Evolutionary conservation across 92 coral and sea anemone species (phyloP).

Genomic region (Zoanthus gigantus): DNA sequence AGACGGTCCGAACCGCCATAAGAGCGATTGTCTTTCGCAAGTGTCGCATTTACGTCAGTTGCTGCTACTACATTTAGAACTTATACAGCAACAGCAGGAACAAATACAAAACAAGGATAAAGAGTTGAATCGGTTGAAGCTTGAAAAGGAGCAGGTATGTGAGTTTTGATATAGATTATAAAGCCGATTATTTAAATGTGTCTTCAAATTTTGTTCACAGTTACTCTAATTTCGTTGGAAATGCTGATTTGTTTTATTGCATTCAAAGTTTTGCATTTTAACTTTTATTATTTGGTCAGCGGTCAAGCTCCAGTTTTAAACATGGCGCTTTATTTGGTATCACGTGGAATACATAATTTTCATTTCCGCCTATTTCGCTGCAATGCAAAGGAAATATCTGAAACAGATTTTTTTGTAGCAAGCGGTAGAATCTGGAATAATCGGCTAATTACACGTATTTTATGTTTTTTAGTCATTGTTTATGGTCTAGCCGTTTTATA

Average conservation of each 20-base stretch:
- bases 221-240: conserved; percentile 3
- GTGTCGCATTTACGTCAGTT: conserved; percentile 93
- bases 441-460: too few species aligned
- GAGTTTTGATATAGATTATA: neutral
- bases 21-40: conserved; percentile 85
- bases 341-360: conserved; percentile 64
- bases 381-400: neutral
- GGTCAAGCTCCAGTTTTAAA: conserved; percentile 79
- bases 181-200: neutral
- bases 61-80: conserved; percentile 92
- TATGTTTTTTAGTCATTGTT: too few species aligned
- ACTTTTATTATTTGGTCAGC: conserved; percentile 90
- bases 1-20: conserved; percentile 76
- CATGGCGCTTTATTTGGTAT: conserved; percentile 77
- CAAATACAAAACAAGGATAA: conserved; percentile 90
- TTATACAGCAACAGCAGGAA: conserved; percentile 97
- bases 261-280: conserved; percentile 17
- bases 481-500: too few species aligned
- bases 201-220: neutral
- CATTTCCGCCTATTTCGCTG: neutral
- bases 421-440: too few species aligned
- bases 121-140: conserved; percentile 86
- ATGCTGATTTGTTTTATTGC: conserved; percentile 55
- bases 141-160: conserved; percentile 97
- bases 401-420: too few species aligned